Evolutionary conservation across 2,797 vertebrate species (phyloP), one percentile per base, ranked within the genome.

Genomic region (Microctenopoma lineatum): DNA sequence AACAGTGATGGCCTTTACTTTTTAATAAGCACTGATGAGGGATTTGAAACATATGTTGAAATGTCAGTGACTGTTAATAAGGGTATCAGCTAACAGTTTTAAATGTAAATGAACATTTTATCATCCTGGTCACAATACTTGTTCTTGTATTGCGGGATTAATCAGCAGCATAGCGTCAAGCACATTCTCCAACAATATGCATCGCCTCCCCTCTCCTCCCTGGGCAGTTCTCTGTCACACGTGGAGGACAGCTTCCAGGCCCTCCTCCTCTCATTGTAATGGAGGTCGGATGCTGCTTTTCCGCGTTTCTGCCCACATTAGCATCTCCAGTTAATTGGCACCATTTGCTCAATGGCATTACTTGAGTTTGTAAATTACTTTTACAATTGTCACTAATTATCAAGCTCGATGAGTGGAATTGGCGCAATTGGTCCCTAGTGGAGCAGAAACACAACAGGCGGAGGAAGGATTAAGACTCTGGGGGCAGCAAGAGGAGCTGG

Each of bases 331-430:
- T 81, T 91, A 91, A 92, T 92, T 92, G 86, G 83, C 89, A 88
- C 85, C 85, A 90, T 93, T 94, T 92, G 83, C 88, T 92, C 88
- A 80, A 90, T 84, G 77, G 87, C 89, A 84, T 82, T 73, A 81
- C 88, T 90, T 77, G 85, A 93, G 80, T 87, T 85, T 82, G 84
- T 87, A 94, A 94, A 94, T 93, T 87, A 86, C 70, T 70, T 80
- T 88, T 92, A 93, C 91, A 92, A 92, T 91, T 88, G 89, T 91
- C 90, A 66, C 87, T 94, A 94, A 95, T 95, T 94, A 94, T 91
- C 87, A 90, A 81, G 90, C 87, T 88, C 80, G 85, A 88, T 84
- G 92, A 94, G 90, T 89, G 89, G 90, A 93, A 92, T 87, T 88
- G 34, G 81, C 70, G 60, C 80, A 56, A 87, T 90, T 89, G 90